Conservation (phyloP, 2,888 invertebrate genomes). For the Tenthredo scrophulariae region DNA sequence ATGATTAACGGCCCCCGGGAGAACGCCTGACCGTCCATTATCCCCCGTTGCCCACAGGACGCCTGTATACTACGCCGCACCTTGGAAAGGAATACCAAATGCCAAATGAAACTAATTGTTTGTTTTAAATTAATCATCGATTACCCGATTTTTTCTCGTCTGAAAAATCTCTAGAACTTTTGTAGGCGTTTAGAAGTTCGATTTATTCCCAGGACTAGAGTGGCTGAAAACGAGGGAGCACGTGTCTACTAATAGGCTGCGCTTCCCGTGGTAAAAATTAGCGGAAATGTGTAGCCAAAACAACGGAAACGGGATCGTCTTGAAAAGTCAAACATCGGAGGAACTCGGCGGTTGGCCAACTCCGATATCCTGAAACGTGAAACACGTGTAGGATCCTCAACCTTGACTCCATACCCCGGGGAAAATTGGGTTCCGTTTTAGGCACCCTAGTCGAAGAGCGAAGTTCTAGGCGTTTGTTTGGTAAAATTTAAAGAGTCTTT, state of each 20-base stretch:
- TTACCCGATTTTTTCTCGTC: neutral
- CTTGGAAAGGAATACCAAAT: slow-evolving; percentile 15
- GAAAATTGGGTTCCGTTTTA: slow-evolving; percentile 32
- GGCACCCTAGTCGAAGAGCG: neutral
- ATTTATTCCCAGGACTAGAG: slow-evolving; percentile 16
- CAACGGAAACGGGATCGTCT: slow-evolving; percentile 60
- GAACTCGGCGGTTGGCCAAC: slow-evolving; percentile 53
- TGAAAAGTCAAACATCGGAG: slow-evolving; percentile 63
- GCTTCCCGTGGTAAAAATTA: slow-evolving; percentile 57
- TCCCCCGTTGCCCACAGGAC: slow-evolving; percentile 58
- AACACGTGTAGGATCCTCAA: slow-evolving; percentile 43
- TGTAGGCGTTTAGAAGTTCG: neutral
- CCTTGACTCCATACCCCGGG: neutral
- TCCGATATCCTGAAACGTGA: slow-evolving; percentile 58
- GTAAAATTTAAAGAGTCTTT: neutral
- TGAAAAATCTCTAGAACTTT: neutral
- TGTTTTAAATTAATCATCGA: slow-evolving; percentile 1
- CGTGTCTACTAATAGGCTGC: slow-evolving; percentile 43
- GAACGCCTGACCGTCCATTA: slow-evolving; percentile 72
- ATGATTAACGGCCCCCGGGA: slow-evolving; percentile 69
- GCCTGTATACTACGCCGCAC: neutral
- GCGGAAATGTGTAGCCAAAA: slow-evolving; percentile 59
- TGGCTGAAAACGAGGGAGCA: slow-evolving; percentile 30
- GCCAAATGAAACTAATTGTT: slow-evolving; percentile 32
- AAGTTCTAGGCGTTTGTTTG: neutral